Percentiles rank a stretch among this genome's conserved stretches.
Conservation (phyloP, 2,113 vertebrate genomes). For the Hucho hucho region DNA sequence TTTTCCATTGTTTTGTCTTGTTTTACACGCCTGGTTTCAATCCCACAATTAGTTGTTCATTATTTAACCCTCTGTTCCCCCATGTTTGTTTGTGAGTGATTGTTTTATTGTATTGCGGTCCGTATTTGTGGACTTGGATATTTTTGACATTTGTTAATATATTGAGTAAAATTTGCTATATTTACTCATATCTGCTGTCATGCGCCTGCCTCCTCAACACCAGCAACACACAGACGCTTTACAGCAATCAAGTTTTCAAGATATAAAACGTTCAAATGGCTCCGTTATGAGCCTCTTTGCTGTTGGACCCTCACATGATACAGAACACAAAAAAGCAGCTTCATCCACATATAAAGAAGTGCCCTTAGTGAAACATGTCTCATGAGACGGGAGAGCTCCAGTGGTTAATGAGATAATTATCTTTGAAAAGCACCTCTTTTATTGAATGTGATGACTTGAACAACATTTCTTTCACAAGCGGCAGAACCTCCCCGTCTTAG, state of each 20-base stretch:
- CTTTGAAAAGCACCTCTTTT: slow-evolving; percentile 43
- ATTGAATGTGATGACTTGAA: slow-evolving; percentile 58
- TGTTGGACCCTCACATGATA: slow-evolving; percentile 43
- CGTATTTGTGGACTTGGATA: too few species aligned
- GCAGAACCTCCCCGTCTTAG: slow-evolving; percentile 26
- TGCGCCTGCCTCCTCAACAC: too few species aligned
- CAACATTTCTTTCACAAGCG: slow-evolving; percentile 52
- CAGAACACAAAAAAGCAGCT: slow-evolving; percentile 34
- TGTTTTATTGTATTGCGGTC: too few species aligned
- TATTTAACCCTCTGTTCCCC: too few species aligned
- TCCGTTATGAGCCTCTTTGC: slow-evolving; percentile 35
- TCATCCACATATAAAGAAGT: slow-evolving; percentile 42
- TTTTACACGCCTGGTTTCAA: too few species aligned
- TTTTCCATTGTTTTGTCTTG: too few species aligned
- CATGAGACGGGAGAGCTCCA: slow-evolving; percentile 32
- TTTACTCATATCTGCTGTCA: too few species aligned
- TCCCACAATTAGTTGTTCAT: too few species aligned
- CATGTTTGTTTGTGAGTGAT: too few species aligned
- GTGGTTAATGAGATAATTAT: slow-evolving; percentile 58
- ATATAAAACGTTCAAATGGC: background rate
- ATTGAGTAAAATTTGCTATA: too few species aligned
- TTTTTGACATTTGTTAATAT: too few species aligned
- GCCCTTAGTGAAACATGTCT: slow-evolving; percentile 38
- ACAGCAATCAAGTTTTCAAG: background rate
- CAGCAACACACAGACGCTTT: too few species aligned